Percentiles rank a stretch among this genome's conserved stretches.
Evolutionary conservation across 1,140 invertebrate species (phyloP).

Genomic region (Drosophila saltans): DNA sequence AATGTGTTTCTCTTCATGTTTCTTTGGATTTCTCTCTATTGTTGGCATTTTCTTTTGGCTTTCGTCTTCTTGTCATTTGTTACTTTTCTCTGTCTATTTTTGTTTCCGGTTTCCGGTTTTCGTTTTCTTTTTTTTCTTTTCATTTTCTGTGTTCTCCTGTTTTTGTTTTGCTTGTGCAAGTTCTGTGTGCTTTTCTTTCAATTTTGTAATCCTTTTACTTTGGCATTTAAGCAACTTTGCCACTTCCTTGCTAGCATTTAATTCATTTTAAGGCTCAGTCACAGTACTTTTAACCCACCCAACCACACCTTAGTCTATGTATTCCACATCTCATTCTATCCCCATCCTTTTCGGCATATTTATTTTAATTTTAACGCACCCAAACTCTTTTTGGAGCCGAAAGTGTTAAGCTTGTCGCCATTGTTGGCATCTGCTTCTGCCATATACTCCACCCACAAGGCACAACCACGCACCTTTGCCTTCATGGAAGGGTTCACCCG

Average conservation of each 20-base stretch:
- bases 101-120: not conserved
- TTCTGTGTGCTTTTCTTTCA: slow-evolving; percentile 3
- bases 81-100: slow-evolving; percentile 5
- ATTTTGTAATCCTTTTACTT: slow-evolving; percentile 12
- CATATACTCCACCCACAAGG: slow-evolving; percentile 20
- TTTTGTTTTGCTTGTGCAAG: not conserved
- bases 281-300: not conserved
- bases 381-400: not conserved
- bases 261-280: slow-evolving; percentile 13
- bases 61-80: slow-evolving; percentile 1
- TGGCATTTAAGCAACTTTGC: slow-evolving; percentile 10
- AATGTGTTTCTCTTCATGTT: not conserved
- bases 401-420: slow-evolving; percentile 54
- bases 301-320: not conserved
- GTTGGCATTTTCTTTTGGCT: slow-evolving; percentile 4
- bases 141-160: not conserved
- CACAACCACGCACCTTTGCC: slow-evolving; percentile 32
- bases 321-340: slow-evolving; percentile 1
- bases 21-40: not conserved
- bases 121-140: not conserved
- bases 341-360: slow-evolving; percentile 25
- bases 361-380: slow-evolving; percentile 54
- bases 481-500: slow-evolving; percentile 23
- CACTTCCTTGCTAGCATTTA: slow-evolving; percentile 2
- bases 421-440: slow-evolving; percentile 46